Percentiles rank a stretch among this genome's conserved stretches.
phyloP scores from a whole-genome alignment of 92 coral and sea anemone species.

The Phenganax marumi region DNA sequence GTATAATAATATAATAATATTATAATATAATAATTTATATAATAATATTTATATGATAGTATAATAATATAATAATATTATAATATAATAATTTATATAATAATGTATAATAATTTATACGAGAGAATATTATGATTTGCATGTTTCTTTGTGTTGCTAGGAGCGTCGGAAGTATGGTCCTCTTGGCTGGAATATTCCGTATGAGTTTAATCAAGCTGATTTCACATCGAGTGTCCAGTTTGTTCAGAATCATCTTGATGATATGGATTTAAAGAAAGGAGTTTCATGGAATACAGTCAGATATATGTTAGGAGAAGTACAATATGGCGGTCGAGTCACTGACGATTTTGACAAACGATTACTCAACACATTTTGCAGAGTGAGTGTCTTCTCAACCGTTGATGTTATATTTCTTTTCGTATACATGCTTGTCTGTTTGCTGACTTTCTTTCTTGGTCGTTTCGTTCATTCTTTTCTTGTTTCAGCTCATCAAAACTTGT shows the following conservation, averaged over 20 bases:
- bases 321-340: conserved; percentile 88
- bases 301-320: conserved; percentile 96
- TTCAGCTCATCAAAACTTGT: not conserved
- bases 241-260: conserved; percentile 93
- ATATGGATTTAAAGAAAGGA: conserved; percentile 93
- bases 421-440: too few relatives aligned
- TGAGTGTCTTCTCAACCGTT: conserved; percentile 11
- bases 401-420: too few relatives aligned
- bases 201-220: conserved; percentile 97
- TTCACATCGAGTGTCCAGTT: conserved; percentile 99
- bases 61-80: too few relatives aligned
- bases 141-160: conserved; percentile 29
- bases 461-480: not conserved
- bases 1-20: too few relatives aligned
- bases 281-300: conserved; percentile 98
- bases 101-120: too few relatives aligned
- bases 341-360: conserved; percentile 92
- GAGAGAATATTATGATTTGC: not conserved
- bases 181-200: conserved; percentile 94
- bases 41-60: too few relatives aligned
- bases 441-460: not conserved
- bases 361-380: conserved; percentile 92
- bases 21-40: too few relatives aligned
- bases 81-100: too few relatives aligned
- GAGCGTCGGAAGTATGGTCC: conserved; percentile 99